Conservation (phyloP, 2,888 invertebrate species). For the Nemurella pictetii region DNA sequence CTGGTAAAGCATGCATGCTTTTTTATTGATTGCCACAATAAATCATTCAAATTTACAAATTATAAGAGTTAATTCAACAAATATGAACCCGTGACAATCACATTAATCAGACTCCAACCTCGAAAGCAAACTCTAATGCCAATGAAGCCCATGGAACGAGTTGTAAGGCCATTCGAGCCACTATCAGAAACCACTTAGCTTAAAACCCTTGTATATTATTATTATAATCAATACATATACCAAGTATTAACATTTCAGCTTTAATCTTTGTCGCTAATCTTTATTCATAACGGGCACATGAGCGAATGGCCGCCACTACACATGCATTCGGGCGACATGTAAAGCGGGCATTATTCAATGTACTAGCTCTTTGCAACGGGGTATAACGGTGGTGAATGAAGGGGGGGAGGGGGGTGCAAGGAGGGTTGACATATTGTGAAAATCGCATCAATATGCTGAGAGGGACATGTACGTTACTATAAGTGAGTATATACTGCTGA, state of each 20-base stretch:
- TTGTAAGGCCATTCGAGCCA: not conserved
- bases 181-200: constrained; percentile 1
- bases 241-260: constrained; percentile 8
- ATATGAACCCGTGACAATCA: not conserved
- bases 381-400: not conserved
- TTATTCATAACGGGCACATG: constrained; percentile 10
- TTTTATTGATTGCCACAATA: too few species aligned
- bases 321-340: not conserved
- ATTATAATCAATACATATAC: constrained; percentile 1
- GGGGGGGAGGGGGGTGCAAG: not conserved
- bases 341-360: not conserved
- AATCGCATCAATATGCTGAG: not conserved
- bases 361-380: not conserved
- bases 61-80: not conserved
- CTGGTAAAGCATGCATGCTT: too few species aligned
- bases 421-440: not conserved
- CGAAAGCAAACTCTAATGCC: too few species aligned
- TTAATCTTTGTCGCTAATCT: not conserved
- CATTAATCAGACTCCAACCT: not conserved
- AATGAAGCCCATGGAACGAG: not conserved
- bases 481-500: too few species aligned
- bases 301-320: not conserved
- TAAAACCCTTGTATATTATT: not conserved
- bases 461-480: not conserved
- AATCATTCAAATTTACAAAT: not conserved